Percentiles rank a stretch among this genome's conserved stretches.
Evolutionary conservation across 2,113 vertebrate genomes (phyloP).

Genomic region (Craseonycteris thonglongyai): DNA sequence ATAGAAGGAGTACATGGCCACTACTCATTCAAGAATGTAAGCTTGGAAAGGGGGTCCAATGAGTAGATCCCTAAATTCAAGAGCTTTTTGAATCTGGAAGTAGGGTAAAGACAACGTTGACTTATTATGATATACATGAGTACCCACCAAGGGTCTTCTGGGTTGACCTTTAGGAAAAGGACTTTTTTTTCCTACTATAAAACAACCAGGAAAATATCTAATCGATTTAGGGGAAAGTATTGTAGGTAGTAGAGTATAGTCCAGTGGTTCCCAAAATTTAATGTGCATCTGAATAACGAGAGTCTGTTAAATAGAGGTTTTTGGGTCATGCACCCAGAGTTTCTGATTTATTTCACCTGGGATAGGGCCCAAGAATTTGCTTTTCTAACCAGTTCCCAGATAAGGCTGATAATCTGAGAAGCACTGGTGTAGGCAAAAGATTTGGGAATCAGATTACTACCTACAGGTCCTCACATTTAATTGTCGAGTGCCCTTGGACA

Average conservation of each 20-base stretch:
- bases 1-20: neutral
- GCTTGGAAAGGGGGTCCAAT: neutral
- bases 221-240: neutral
- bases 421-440: neutral
- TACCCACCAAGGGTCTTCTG: neutral
- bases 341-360: neutral
- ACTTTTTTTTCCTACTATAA: neutral
- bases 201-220: neutral
- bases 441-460: neutral
- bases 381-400: neutral
- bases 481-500: neutral
- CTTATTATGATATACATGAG: neutral
- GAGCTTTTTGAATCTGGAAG: neutral
- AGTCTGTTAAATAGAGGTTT: neutral
- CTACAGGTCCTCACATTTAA: neutral
- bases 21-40: neutral
- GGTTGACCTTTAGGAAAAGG: neutral
- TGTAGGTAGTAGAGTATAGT: neutral
- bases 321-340: neutral
- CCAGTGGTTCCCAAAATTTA: neutral
- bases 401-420: neutral
- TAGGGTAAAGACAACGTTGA: neutral
- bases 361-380: neutral
- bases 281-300: neutral
- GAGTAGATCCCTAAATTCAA: neutral